Evolutionary conservation across 2,113 vertebrate genomes (phyloP), one percentile per base, ranked within the genome.

Genomic region (Patagioenas fasciata): DNA sequence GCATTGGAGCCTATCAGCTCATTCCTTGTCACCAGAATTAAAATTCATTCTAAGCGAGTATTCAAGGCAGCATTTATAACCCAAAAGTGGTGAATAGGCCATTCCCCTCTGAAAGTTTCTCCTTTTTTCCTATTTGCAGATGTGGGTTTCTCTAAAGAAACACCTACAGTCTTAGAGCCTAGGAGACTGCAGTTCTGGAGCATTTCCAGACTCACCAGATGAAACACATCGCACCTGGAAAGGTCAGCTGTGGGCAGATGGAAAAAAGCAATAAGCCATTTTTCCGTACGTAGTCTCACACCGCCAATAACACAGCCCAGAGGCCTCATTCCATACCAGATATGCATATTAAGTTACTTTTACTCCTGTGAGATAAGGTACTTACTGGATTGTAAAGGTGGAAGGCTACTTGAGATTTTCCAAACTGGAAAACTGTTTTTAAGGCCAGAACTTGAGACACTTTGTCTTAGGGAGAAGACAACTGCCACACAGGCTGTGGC

Each of bases 231-330:
- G 80, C 88, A 91, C 69, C 85, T 90, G 90, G 56, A 85, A 90
- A 90, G 82, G 93, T 74, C 88, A 86, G 75, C 90, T 42, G 38
- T 20, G 34, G 92, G 79, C 89, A 96, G 88, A 81, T 88, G 91
- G 94, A 89, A 93, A 90, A 17, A 34, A 91, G 82, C 64, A 80
- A 51, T 74, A 88, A 89, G 36, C 44, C 36, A 28, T 48, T 94
- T 78, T 62, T 51, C 78, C 56, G 28, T 21, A 34, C 50, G 53
- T 42, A 38, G 67, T 88, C 91, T 85, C 92, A 85, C 64, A 78
- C 2, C 4, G 0, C 81, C 79, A 51, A 0, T 71, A 85, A 64
- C 48, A 5, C 56, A 67, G 90, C 85, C 92, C 90, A 80, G 80
- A 83, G 88, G 67, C 29, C 90, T 88, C 90, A 14, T 86, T 90